Evolutionary conservation across 2,888 invertebrate genomes (phyloP), one percentile per base, ranked within the genome.

Genomic region (Spodoptera littoralis): DNA sequence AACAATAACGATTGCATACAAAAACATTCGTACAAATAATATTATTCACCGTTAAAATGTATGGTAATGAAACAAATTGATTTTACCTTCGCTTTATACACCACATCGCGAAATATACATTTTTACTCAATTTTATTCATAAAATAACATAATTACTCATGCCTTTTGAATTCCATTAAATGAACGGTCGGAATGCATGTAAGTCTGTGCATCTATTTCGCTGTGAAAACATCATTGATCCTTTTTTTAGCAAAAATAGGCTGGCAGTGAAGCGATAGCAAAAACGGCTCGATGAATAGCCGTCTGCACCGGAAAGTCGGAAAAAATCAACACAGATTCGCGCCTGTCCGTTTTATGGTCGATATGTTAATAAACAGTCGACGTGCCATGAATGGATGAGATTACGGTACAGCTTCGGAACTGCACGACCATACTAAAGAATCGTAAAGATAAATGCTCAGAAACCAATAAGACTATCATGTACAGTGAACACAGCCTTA

Each of bases 281-380:
- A 89, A 90, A 91, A 88, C 84, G 71, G 67, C 73, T 70, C 83
- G 77, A 79, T 88, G 88, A 91, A 90, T 83, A 84, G 87, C 86
- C 84, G 88, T 88, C 89, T 88, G 88, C 83, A 84, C 83, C 80
- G 88, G 87, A 87, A 88, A 86, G 79, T 86, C 78, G 85, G 83
- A 90, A 91, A 92, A 91, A 91, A 90, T 87, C 85, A 84, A 82
- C 85, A 84, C 80, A 85, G 86, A 86, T 87, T 87, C 87, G 85
- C 88, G 86, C 86, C 85, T 84, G 84, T 81, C 84, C 86, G 87
- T 86, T 91, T 90, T 90, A 91, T 90, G 86, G 88, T 84, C 89
- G 88, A 91, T 93, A 92, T 92, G 92, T 91, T 92, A 93, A 92
- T 92, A 92, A 91, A 92, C 88, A 90, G 84, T 85, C 85, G 87